phyloP scores from a whole-genome alignment of 2,797 vertebrate species.

The Amblyopsis hoosieri region DNA sequence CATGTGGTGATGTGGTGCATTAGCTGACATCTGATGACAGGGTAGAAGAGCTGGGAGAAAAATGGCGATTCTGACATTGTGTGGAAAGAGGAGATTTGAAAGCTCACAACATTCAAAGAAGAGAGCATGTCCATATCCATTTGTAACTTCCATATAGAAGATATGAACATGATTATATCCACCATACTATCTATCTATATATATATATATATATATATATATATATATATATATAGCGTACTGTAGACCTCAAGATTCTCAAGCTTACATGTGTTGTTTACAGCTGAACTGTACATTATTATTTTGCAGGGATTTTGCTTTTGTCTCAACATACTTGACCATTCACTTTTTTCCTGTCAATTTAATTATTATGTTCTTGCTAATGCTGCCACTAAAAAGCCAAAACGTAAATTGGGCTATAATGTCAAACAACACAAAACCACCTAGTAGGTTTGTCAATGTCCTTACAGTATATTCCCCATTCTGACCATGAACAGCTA shows the following conservation, averaged over 20 bases:
- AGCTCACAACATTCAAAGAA: conserved; percentile 17
- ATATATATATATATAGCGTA: no score
- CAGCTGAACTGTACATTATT: no score
- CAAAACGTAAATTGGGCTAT: no score
- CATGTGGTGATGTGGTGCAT: conserved; percentile 25
- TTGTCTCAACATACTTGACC: no score
- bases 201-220: no score
- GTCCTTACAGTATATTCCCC: no score
- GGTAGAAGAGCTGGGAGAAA: conserved; percentile 21
- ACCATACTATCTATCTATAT: background rate
- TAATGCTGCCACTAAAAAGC: no score
- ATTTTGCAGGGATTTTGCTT: no score
- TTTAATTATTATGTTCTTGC: background rate
- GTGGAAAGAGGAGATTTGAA: conserved; percentile 15
- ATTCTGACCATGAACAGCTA: background rate
- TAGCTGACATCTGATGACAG: conserved; percentile 30
- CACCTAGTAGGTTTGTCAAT: no score
- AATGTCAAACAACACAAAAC: no score
- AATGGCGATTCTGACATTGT: conserved; percentile 15
- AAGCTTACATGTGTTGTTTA: no score
- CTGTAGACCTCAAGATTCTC: no score
- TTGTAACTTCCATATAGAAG: conserved; percentile 1
- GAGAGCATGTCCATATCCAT: conserved; percentile 1
- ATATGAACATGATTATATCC: background rate
- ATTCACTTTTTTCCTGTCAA: background rate